Evolutionary conservation across 2,888 invertebrate species (phyloP).

Genomic region (Acanthosepion lycidas): DNA sequence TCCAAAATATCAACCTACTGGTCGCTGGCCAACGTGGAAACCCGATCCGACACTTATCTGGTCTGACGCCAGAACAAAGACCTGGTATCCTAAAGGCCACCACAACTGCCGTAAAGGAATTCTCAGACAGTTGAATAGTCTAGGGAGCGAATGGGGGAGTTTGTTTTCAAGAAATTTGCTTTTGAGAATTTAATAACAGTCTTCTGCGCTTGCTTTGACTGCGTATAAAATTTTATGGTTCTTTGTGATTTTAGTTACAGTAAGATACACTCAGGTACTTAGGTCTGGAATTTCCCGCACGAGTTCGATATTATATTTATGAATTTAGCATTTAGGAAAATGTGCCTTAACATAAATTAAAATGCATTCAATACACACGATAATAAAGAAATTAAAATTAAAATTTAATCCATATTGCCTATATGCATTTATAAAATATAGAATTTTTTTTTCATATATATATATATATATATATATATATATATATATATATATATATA

Average conservation of each 20-base stretch:
- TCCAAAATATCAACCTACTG: slow-evolving; percentile 18
- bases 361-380: too few relatives aligned
- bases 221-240: background rate
- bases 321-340: too few relatives aligned
- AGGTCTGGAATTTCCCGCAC: too few relatives aligned
- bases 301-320: too few relatives aligned
- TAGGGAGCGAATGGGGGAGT: background rate
- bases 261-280: background rate
- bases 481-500: too few relatives aligned
- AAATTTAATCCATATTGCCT: too few relatives aligned
- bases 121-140: background rate
- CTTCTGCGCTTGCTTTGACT: background rate
- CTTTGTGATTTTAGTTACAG: background rate
- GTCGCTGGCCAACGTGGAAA: background rate
- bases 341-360: too few relatives aligned
- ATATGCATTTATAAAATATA: too few relatives aligned
- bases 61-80: background rate
- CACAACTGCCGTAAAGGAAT: background rate
- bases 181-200: slow-evolving; percentile 33
- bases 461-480: too few relatives aligned
- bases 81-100: background rate
- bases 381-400: too few relatives aligned
- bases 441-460: too few relatives aligned
- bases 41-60: background rate
- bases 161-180: slow-evolving; percentile 12